Base-by-base conservation (phyloP, 1,140 invertebrate species). In the Camponotus vicinus region DNA sequence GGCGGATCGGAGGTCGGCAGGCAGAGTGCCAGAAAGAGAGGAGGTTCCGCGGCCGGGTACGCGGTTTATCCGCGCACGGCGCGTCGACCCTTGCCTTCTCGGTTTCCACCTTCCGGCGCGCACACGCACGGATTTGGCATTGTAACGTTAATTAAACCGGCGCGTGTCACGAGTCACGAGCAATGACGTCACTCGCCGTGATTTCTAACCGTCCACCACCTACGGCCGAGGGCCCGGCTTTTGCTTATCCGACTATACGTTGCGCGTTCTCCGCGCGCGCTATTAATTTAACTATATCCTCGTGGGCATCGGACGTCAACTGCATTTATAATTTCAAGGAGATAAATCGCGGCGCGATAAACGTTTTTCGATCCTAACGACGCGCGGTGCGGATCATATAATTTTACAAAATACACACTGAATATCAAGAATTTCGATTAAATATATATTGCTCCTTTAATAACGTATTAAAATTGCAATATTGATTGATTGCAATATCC, bases 121-220 rank as follows among this genome's bases (percentile, higher is more conserved):
- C 85, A 73, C 88, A 75, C 64, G 59, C 88, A 79, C 87, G 86
- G 82, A 92, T 93, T 94, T 89, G 91, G 92, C 91, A 93, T 93
- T 93, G 92, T 94, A 91, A 89, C 91, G 91, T 91, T 94, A 95
- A 95, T 95, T 95, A 95, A 95, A 94, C 90, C 86, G 90, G 89
- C 93, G 91, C 92, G 93, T 92, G 92, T 94, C 92, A 92, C 93
- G 86, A 94, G 91, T 93, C 92, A 91, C 91, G 92, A 90, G 86
- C 27, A 76, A 86, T 91, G 92, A 93, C 91, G 92, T 94, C 93
- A 93, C 92, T 89, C 86, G 86, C 83, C 76, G 90, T 91, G 92
- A 93, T 93, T 94, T 91, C 91, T 91, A 88, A 90, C 91, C 85
- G 83, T 85, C 86, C 77, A 79, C 86, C 71, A 82, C 71, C 86